These are phyloP conservation scores for Eilema sororculum DNA, from an alignment of 2,888 invertebrate genomes.

Conservation along the genomic window DNA sequence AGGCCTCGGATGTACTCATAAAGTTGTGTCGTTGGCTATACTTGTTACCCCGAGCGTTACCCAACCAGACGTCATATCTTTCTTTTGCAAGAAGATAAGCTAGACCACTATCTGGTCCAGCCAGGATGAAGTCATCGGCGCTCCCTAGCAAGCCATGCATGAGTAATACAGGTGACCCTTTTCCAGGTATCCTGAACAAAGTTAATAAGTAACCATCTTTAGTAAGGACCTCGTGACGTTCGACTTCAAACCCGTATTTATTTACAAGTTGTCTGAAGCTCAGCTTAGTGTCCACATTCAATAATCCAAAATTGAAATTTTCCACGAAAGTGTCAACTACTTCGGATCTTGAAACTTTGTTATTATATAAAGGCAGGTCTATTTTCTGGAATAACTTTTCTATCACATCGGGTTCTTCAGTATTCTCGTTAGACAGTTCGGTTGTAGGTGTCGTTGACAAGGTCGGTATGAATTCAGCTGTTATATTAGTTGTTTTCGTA, in stretches of 20 bases:
- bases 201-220: conserved; percentile 68
- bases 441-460: not conserved
- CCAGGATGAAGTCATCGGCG: conserved; percentile 71
- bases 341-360: not conserved
- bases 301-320: not conserved
- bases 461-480: not conserved
- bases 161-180: conserved; percentile 67
- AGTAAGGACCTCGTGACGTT: conserved; percentile 63
- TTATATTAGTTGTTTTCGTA: not conserved
- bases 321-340: not conserved
- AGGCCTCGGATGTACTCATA: conserved; percentile 66
- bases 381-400: not conserved
- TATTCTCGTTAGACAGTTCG: not conserved
- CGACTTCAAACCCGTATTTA: conserved; percentile 67
- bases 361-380: not conserved
- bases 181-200: conserved; percentile 67
- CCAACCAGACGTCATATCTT: conserved; percentile 93
- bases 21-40: conserved; percentile 86
- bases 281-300: conserved; percentile 3
- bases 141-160: conserved; percentile 75
- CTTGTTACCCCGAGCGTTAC: conserved; percentile 92
- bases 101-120: conserved; percentile 65
- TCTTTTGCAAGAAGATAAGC: conserved; percentile 85
- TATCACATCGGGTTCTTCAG: not conserved
- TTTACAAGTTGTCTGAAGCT: conserved; percentile 11